Percentiles rank a stretch among this genome's conserved stretches.
Conservation (phyloP, 2,797 vertebrate species). For the Sandelia bainsii region DNA sequence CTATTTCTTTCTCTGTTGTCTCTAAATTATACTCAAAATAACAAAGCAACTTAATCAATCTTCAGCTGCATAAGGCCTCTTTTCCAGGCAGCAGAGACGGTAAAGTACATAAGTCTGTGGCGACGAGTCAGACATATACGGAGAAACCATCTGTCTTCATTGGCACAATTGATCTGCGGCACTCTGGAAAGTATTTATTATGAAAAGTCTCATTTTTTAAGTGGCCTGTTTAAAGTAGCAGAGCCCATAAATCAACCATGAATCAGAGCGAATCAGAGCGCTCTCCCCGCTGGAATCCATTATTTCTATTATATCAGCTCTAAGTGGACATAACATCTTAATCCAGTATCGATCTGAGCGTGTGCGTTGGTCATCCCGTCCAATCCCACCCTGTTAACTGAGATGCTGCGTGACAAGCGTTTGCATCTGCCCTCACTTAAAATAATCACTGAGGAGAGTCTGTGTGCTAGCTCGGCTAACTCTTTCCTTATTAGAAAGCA, state of each 20-base stretch:
- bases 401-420: conserved; percentile 38
- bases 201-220: conserved; percentile 84
- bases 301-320: conserved; percentile 74
- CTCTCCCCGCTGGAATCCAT: conserved; percentile 68
- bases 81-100: conserved; percentile 63
- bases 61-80: conserved; percentile 46
- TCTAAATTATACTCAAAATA: conserved; percentile 67
- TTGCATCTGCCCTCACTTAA: conserved; percentile 46
- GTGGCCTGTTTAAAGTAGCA: conserved; percentile 77
- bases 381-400: conserved; percentile 44
- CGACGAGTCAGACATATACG: conserved; percentile 49
- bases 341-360: conserved; percentile 73
- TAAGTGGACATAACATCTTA: conserved; percentile 79
- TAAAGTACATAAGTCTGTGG: conserved; percentile 65
- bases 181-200: conserved; percentile 86
- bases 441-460: conserved; percentile 59
- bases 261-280: conserved; percentile 62
- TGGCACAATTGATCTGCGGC: conserved; percentile 82
- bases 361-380: conserved; percentile 56
- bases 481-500: conserved; percentile 66
- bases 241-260: conserved; percentile 80
- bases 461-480: conserved; percentile 39
- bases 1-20: conserved; percentile 28
- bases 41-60: conserved; percentile 75
- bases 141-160: conserved; percentile 74